Evolutionary conservation across 1,140 invertebrate genomes (phyloP).

Genomic region (Lepidurus apus): DNA sequence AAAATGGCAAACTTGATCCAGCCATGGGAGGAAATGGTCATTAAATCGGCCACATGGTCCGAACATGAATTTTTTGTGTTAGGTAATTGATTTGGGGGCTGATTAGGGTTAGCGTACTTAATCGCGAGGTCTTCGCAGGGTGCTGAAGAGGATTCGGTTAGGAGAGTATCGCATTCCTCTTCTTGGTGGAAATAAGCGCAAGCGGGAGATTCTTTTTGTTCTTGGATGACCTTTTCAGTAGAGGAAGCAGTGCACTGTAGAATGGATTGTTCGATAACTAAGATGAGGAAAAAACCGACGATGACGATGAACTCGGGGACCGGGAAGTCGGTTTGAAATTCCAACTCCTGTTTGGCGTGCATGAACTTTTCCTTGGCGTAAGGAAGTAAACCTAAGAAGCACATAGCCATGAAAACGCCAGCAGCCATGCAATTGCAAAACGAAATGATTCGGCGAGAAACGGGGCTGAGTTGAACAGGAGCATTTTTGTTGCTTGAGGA

Average conservation of each 20-base stretch:
- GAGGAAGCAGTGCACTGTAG: slow-evolving; percentile 30
- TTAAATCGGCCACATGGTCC: slow-evolving; percentile 34
- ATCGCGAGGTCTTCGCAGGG: background rate
- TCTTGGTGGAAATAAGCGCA: slow-evolving; percentile 21
- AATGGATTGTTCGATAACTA: slow-evolving; percentile 40
- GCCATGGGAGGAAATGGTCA: slow-evolving; percentile 29
- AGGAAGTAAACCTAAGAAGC: slow-evolving; percentile 45
- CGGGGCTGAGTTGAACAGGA: slow-evolving; percentile 24
- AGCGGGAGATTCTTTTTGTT: slow-evolving; percentile 14
- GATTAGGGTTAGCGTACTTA: background rate
- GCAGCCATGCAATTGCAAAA: slow-evolving; percentile 44
- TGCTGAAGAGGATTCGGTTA: background rate
- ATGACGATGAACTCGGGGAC: slow-evolving; percentile 41
- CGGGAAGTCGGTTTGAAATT: slow-evolving; percentile 37
- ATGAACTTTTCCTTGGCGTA: slow-evolving; percentile 42
- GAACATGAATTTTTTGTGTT: slow-evolving; percentile 1
- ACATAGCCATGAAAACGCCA: slow-evolving; percentile 47
- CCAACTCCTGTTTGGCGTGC: slow-evolving; percentile 31
- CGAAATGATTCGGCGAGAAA: slow-evolving; percentile 37
- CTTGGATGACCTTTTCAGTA: background rate
- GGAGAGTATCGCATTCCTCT: background rate
- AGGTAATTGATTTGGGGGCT: background rate
- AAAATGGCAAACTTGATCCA: slow-evolving; percentile 43
- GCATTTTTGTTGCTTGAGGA: background rate
- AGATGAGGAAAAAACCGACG: slow-evolving; percentile 42